Evolutionary conservation across 1,140 invertebrate species (phyloP).

Genomic region (Cheumatopsyche charites): DNA sequence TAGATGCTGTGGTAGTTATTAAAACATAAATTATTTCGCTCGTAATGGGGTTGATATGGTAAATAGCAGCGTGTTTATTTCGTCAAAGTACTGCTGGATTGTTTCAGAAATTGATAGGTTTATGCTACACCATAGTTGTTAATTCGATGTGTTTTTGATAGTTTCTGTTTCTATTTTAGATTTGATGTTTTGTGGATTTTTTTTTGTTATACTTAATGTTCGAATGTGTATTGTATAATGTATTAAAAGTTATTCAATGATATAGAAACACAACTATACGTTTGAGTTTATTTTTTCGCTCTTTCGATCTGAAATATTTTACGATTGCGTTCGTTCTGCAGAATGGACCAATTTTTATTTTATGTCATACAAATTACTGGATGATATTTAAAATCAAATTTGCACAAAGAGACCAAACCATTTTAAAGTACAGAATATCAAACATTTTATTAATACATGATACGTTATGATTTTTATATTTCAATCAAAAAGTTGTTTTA

Average conservation of each 20-base stretch:
- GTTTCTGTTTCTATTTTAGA: too few species aligned
- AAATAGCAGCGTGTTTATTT: slow-evolving; percentile 40
- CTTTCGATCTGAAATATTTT: slow-evolving; percentile 40
- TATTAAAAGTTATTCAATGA: slow-evolving; percentile 46
- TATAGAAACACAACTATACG: slow-evolving; percentile 44
- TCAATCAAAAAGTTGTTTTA: too few species aligned
- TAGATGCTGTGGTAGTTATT: slow-evolving; percentile 33
- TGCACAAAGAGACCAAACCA: too few species aligned
- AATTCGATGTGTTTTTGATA: too few species aligned
- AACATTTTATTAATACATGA: too few species aligned
- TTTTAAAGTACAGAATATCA: too few species aligned
- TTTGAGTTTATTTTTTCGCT: slow-evolving; percentile 40
- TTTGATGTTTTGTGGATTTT: too few species aligned
- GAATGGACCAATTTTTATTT: slow-evolving; percentile 26
- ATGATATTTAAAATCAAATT: too few species aligned
- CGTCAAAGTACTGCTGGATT: slow-evolving; percentile 30
- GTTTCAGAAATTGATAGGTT: too few species aligned
- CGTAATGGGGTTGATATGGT: slow-evolving; percentile 40
- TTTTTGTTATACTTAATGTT: too few species aligned
- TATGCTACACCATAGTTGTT: too few species aligned
- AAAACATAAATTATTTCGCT: slow-evolving; percentile 44
- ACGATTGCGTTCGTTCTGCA: neutral
- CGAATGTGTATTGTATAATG: slow-evolving; percentile 27
- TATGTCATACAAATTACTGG: neutral
- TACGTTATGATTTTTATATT: too few species aligned